These are phyloP conservation scores for Panthera tigris DNA, from an alignment of 2,113 vertebrate species.

Conservation along the genomic window DNA sequence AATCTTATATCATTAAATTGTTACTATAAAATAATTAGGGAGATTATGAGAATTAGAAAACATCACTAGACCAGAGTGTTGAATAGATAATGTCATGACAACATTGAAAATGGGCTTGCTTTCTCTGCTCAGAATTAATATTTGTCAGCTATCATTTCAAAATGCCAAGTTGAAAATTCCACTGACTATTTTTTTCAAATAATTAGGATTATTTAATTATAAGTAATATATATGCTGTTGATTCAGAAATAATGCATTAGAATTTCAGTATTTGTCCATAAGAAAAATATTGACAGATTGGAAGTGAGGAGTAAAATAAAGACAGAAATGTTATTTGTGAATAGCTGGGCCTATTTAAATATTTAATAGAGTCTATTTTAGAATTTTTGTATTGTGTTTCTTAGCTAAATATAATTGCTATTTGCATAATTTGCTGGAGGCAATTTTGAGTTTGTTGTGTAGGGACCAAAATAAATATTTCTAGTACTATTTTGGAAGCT, in stretches of 20 bases:
- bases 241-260: neutral
- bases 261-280: neutral
- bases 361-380: neutral
- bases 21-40: neutral
- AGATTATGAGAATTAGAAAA: neutral
- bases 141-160: neutral
- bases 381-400: neutral
- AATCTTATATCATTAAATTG: neutral
- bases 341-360: neutral
- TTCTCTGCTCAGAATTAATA: neutral
- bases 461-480: conserved; percentile 33
- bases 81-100: neutral
- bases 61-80: neutral
- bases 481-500: conserved; percentile 18
- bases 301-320: neutral
- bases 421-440: conserved; percentile 44
- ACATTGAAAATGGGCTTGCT: neutral
- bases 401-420: conserved; percentile 38
- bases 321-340: neutral
- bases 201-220: neutral
- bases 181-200: neutral
- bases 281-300: neutral
- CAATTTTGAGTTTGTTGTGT: conserved; percentile 53
- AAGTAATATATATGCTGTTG: neutral
- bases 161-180: neutral